A percentile compares a stretch with the other conserved stretches of the same genome.
These are phyloP conservation scores for Hyposoter didymator DNA, from an alignment of 2,888 invertebrate species.

Conservation along the genomic window DNA sequence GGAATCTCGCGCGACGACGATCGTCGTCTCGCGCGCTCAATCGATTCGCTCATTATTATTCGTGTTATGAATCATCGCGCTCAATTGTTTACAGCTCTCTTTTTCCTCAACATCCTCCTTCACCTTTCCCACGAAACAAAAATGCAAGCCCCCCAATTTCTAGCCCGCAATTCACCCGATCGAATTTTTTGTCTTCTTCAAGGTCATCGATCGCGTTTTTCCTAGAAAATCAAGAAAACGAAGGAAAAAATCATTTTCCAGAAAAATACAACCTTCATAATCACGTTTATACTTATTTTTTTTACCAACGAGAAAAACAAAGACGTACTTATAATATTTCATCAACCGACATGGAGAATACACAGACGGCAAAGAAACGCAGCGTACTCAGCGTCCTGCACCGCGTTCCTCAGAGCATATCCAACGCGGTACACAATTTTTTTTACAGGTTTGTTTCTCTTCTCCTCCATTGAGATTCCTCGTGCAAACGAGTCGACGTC, in stretches of 20 bases:
- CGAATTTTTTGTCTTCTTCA: not conserved
- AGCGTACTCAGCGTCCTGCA: conserved; percentile 60
- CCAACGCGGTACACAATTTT: conserved; percentile 76
- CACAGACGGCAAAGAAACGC: conserved; percentile 16
- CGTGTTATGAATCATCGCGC: not conserved
- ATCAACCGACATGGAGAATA: conserved; percentile 37
- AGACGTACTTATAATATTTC: not conserved
- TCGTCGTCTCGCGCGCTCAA: not conserved
- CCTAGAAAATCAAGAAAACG: not conserved
- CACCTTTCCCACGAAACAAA: not conserved
- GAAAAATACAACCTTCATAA: not conserved
- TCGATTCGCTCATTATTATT: conserved; percentile 5
- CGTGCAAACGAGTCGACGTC: not conserved
- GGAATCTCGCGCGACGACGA: conserved; percentile 13
- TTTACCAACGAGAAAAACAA: not conserved
- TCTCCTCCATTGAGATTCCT: not conserved
- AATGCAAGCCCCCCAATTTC: not conserved
- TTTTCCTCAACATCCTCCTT: not conserved
- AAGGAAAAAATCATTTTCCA: not conserved
- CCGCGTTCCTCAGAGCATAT: conserved; percentile 77
- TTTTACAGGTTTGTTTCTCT: conserved; percentile 76
- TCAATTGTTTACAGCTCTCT: not conserved
- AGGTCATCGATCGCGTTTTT: not conserved
- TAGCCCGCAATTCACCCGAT: not conserved
- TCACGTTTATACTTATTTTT: not conserved